phyloP scores from a whole-genome alignment of 2,888 invertebrate species.

The Cabera pusaria region DNA sequence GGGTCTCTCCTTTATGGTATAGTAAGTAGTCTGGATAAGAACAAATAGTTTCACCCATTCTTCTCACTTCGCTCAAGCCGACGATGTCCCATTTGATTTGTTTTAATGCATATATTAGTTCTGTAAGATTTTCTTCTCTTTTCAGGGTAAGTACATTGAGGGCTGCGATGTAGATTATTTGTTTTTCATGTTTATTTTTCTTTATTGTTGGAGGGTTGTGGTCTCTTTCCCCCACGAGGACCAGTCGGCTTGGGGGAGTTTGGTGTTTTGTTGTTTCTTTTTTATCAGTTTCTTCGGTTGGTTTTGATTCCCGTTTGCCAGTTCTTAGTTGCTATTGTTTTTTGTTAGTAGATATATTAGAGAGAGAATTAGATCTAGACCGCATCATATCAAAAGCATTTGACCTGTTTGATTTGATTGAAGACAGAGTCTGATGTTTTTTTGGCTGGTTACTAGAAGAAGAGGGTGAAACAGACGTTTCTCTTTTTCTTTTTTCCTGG shows the following conservation, averaged over 20 bases:
- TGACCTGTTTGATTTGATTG: not conserved
- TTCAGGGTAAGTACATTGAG: too few species aligned
- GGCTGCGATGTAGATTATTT: not conserved
- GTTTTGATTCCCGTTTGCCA: slow-evolving; percentile 4
- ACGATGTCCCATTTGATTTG: too few species aligned
- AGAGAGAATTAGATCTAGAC: not conserved
- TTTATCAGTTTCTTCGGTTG: not conserved
- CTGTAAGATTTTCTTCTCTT: too few species aligned
- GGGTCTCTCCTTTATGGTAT: too few species aligned
- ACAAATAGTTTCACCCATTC: too few species aligned
- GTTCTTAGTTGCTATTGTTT: slow-evolving; percentile 18
- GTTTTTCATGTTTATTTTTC: not conserved
- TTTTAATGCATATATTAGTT: too few species aligned
- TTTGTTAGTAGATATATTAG: not conserved
- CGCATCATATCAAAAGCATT: not conserved
- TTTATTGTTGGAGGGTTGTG: slow-evolving; percentile 19
- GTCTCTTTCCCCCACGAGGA: slow-evolving; percentile 31
- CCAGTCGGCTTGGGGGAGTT: slow-evolving; percentile 35
- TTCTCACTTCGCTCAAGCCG: too few species aligned
- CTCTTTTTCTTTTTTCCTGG: slow-evolving; percentile 12
- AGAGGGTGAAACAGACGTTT: slow-evolving; percentile 11
- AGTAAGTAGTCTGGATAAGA: too few species aligned
- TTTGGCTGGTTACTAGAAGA: too few species aligned
- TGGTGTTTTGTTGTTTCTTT: slow-evolving; percentile 21
- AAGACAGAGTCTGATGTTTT: too few species aligned